A percentile compares a stretch with the other conserved stretches of the same genome.
Conservation (phyloP, 2,113 vertebrate genomes). For the Festucalex cinctus region DNA sequence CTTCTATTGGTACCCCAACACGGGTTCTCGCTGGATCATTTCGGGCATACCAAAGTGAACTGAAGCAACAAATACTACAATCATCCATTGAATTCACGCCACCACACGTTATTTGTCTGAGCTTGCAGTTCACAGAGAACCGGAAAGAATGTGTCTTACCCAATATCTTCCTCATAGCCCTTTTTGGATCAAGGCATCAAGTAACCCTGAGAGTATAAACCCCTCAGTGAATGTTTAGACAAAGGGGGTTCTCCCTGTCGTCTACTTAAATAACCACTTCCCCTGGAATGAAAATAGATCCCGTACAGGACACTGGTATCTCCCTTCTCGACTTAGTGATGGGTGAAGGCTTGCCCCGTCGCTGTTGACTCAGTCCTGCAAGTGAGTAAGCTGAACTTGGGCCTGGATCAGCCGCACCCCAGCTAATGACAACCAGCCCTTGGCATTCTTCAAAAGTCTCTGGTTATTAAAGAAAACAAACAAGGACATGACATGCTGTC, state of each 20-base stretch:
- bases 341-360: constrained; percentile 50
- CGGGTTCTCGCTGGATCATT: neutral
- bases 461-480: constrained; percentile 69
- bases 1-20: neutral
- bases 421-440: constrained; percentile 65
- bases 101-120: neutral
- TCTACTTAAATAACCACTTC: constrained; percentile 67
- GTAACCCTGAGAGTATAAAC: constrained; percentile 45
- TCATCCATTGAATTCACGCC: neutral
- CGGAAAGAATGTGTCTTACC: constrained; percentile 13
- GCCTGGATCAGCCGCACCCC: constrained; percentile 51
- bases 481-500: constrained; percentile 48
- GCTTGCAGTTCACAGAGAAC: neutral
- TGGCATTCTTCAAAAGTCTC: constrained; percentile 63
- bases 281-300: constrained; percentile 67
- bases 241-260: constrained; percentile 45
- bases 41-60: neutral
- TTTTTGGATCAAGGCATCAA: constrained; percentile 53
- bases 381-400: constrained; percentile 66
- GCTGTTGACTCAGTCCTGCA: constrained; percentile 64
- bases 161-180: constrained; percentile 16
- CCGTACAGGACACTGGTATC: constrained; percentile 51
- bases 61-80: neutral
- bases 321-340: constrained; percentile 43
- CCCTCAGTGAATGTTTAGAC: constrained; percentile 51